Evolutionary conservation across 2,113 vertebrate species (phyloP), one percentile per base, ranked within the genome.

Genomic region (Nothobranchius kuhntae): DNA sequence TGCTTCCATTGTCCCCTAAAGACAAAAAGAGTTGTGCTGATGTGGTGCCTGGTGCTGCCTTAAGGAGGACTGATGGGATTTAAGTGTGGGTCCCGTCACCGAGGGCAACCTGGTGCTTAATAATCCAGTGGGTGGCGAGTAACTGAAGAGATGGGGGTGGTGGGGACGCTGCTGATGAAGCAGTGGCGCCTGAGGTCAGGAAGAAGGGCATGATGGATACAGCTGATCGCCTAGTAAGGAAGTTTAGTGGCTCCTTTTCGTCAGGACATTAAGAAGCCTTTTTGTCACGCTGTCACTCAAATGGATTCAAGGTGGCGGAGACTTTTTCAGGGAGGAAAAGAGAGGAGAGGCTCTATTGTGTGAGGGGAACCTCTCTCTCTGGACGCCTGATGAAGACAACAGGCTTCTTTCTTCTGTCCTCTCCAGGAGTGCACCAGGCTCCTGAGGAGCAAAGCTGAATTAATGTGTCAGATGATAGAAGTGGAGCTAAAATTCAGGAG

Each of bases 151-250:
- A 57, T 75, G 64, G 68, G 68, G 30, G 26, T 40, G 15, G 61
- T 84, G 70, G 64, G 13, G 77, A 55, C 91, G 91, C 89, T 92
- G 94, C 93, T 93, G 93, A 95, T 92, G 92, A 79, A 86, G 85
- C 84, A 89, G 87, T 87, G 91, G 68, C 82, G 92, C 93, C 93
- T 91, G 90, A 92, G 93, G 94, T 94, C 94, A 95, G 95, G 94
- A 96, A 95, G 93, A 92, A 87, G 83, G 92, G 91, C 77, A 94
- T 95, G 96, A 96, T 95, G 93, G 95, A 96, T 95, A 93, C 94
- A 93, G 92, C 92, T 94, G 93, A 90, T 94, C 93, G 90, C 93
- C 92, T 87, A 63, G 80, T 86, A 87, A 96, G 95, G 95, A 97
- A 96, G 95, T 95, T 85, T 77, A 13, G 80, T 91, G 93, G 91